Percentiles rank a stretch among this genome's conserved stretches.
phyloP scores from a whole-genome alignment of 1,140 invertebrate genomes.

The Tetranychus cinnabarinus region DNA sequence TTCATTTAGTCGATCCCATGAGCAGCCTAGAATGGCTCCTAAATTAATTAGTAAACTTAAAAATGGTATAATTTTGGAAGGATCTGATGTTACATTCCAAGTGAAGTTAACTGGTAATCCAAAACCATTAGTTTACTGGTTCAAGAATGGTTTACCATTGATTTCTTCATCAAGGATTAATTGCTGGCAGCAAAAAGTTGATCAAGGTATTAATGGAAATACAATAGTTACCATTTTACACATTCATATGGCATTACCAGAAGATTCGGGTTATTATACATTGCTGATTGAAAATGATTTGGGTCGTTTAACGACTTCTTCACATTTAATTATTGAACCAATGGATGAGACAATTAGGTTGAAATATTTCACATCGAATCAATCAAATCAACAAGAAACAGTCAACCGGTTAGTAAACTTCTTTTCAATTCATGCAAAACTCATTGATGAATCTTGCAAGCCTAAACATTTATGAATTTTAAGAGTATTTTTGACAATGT shows the following conservation, averaged over 20 bases:
- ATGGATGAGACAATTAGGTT: constrained; percentile 17
- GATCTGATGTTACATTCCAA: constrained; percentile 63
- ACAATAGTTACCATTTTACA: constrained; percentile 50
- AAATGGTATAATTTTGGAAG: constrained; percentile 73
- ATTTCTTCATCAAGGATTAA: constrained; percentile 29
- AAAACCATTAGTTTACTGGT: constrained; percentile 61
- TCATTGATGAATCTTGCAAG: constrained; percentile 9
- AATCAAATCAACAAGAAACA: too few relatives aligned
- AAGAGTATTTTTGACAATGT: too few relatives aligned
- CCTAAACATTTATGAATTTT: too few relatives aligned
- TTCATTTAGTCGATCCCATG: neutral
- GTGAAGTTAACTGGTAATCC: constrained; percentile 56
- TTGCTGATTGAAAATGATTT: constrained; percentile 69
- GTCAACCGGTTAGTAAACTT: too few relatives aligned
- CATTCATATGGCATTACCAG: constrained; percentile 42
- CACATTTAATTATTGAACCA: constrained; percentile 53
- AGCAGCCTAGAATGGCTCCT: constrained; percentile 37
- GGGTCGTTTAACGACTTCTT: constrained; percentile 61
- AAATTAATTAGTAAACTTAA: constrained; percentile 70
- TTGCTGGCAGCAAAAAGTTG: constrained; percentile 46
- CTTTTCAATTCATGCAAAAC: too few relatives aligned
- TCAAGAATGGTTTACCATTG: constrained; percentile 69
- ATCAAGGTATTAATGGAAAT: constrained; percentile 33
- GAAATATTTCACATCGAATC: neutral
- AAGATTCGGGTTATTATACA: constrained; percentile 72